Evolutionary conservation across 92 coral and sea anemone genomes (phyloP), one percentile per base, ranked within the genome.

Genomic region (Diadumene lineata): DNA sequence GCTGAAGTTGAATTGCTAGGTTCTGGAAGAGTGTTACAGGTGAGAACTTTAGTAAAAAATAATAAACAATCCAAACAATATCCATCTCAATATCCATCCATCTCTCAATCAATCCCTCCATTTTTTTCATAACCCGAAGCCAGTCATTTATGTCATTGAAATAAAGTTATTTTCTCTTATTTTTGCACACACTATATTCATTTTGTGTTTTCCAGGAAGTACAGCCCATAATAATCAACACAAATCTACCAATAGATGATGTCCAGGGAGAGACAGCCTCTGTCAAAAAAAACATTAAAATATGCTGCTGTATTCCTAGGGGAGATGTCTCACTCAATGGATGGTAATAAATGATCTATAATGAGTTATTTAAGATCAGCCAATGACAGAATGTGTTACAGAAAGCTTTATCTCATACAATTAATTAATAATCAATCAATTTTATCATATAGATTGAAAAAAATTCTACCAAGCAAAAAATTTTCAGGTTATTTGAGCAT

Each of bases 221-320:
- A 13, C 97, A 91, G 69, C 86, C 80, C 56, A 77, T 94, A 68
- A 85, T 87, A 53, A 74, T 94, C 33, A 87, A 85, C 64, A 90
- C 81, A 48, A 82, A 88, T 51, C 82, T 82, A 24, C 92, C 97
- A 26, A 50, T 85, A 56, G 76, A 75, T 15, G 50, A 88, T 4
- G 80, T 82, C 25, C 89, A 91, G 64, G 90, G 90, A 68, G 98
- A 94, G 58, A 60, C 66, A 0, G 79, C 75, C 43, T 68, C 66
- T 21, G 91, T 56, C 10, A 79, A 85, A 31, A 84, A 92, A 56
- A 79, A 86, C 50, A 97, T 94, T 73, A 94, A 88, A 86, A 80
- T 94, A 50, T 94, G 97, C 63, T 94, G 94, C 43, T 94, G 98
- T 79, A 91, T 94, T 27, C 97, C 98, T n/a, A 85, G 96, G 58